These are phyloP conservation scores for Diaprepes abbreviatus DNA, from an alignment of 2,888 invertebrate genomes.

Conservation along the genomic window DNA sequence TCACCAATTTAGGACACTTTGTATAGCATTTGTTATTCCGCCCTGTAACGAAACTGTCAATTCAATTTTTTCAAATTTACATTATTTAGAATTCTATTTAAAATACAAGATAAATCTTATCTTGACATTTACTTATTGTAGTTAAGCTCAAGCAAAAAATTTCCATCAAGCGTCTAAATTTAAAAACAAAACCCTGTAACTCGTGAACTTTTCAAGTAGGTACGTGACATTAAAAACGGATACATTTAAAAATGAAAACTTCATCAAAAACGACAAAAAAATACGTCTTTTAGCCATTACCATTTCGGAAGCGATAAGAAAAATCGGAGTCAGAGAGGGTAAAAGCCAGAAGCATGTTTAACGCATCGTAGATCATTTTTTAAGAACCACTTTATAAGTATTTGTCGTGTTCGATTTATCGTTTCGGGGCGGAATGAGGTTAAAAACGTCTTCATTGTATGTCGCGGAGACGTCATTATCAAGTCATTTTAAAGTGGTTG, in stretches of 20 bases:
- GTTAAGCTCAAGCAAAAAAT: too few species aligned
- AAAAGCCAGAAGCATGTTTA: slow-evolving; percentile 35
- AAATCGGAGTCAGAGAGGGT: slow-evolving; percentile 21
- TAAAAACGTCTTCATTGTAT: slow-evolving; percentile 24
- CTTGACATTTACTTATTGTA: too few species aligned
- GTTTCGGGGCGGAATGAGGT: slow-evolving; percentile 14
- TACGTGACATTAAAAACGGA: not conserved
- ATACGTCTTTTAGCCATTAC: slow-evolving; percentile 24
- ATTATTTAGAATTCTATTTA: too few species aligned
- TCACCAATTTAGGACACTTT: too few species aligned
- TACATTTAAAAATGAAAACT: slow-evolving; percentile 2
- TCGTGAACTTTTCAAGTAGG: too few species aligned
- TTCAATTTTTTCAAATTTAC: too few species aligned
- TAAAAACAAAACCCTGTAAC: too few species aligned
- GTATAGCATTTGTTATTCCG: too few species aligned
- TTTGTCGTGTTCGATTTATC: slow-evolving; percentile 38
- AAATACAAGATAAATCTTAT: too few species aligned
- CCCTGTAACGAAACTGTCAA: too few species aligned
- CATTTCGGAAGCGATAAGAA: slow-evolving; percentile 35
- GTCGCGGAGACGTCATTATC: slow-evolving; percentile 24
- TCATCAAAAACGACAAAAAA: slow-evolving; percentile 7
- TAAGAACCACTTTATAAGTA: slow-evolving; percentile 37
- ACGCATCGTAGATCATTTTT: slow-evolving; percentile 40
- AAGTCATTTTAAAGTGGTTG: slow-evolving; percentile 11
- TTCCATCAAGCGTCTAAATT: too few species aligned